Conservation (phyloP, 2,888 invertebrate genomes). For the Drosophila fungiperda region DNA sequence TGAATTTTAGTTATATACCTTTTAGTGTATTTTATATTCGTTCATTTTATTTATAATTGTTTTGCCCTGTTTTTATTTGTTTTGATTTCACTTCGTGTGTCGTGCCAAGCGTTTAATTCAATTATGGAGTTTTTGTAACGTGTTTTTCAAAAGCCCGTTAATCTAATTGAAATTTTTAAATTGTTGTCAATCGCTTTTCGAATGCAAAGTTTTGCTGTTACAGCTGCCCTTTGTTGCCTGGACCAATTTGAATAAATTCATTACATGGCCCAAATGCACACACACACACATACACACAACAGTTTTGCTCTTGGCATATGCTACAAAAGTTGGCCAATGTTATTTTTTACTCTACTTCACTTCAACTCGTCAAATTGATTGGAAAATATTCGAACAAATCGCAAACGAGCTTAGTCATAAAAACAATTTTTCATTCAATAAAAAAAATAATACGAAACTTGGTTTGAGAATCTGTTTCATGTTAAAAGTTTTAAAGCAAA, state of each 20-base stretch:
- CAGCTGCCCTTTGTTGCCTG: constrained; percentile 34
- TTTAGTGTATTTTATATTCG: neutral
- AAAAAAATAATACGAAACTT: constrained; percentile 1
- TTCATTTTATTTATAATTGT: neutral
- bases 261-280: constrained; percentile 30
- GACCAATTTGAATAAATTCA: constrained; percentile 57
- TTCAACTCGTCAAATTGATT: constrained; percentile 54
- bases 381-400: constrained; percentile 43
- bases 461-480: neutral
- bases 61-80: neutral
- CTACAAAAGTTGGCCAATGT: constrained; percentile 55
- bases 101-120: constrained; percentile 47
- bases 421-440: constrained; percentile 21
- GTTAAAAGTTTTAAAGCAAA: neutral
- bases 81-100: constrained; percentile 29
- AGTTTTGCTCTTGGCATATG: constrained; percentile 14
- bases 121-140: constrained; percentile 51
- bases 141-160: constrained; percentile 59
- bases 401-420: constrained; percentile 12
- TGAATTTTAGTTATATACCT: neutral
- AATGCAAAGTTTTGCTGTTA: constrained; percentile 13
- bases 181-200: constrained; percentile 31
- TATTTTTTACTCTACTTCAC: constrained; percentile 45
- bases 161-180: constrained; percentile 61
- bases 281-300: constrained; percentile 9